A percentile compares a stretch with the other conserved stretches of the same genome.
Conservation (phyloP, 2,888 invertebrate species). For the Drosophila engyochracea region DNA sequence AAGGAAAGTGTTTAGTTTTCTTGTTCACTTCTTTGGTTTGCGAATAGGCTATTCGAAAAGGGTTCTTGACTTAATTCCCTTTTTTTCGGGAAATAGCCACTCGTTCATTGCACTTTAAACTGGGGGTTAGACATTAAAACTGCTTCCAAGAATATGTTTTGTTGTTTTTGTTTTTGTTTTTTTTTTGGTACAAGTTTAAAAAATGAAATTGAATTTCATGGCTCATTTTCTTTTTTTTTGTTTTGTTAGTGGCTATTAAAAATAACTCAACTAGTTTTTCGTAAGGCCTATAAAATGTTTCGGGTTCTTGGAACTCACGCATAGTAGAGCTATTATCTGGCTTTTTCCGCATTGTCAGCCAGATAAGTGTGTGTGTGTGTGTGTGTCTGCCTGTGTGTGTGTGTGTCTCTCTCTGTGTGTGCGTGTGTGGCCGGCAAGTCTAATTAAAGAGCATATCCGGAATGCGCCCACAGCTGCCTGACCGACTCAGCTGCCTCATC, state of each 20-base stretch:
- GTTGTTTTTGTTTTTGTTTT: neutral
- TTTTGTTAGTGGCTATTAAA: slow-evolving; percentile 57
- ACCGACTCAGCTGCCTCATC: too few species aligned
- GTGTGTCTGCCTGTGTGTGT: neutral
- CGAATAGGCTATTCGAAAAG: neutral
- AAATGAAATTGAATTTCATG: slow-evolving; percentile 75
- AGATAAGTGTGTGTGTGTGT: neutral
- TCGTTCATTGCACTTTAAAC: slow-evolving; percentile 61
- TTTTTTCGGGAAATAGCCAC: neutral
- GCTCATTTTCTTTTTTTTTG: slow-evolving; percentile 40
- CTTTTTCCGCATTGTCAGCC: slow-evolving; percentile 59
- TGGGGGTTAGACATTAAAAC: slow-evolving; percentile 23
- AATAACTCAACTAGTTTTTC: slow-evolving; percentile 65
- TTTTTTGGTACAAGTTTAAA: slow-evolving; percentile 1
- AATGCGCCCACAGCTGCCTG: slow-evolving; percentile 46
- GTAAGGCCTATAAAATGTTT: slow-evolving; percentile 61
- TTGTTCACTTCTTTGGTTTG: neutral
- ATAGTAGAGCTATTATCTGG: slow-evolving; percentile 30
- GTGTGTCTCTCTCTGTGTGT: slow-evolving; percentile 3
- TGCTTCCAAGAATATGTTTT: slow-evolving; percentile 60
- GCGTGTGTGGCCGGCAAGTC: slow-evolving; percentile 13
- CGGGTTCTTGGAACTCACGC: slow-evolving; percentile 69
- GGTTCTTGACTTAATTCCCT: slow-evolving; percentile 30
- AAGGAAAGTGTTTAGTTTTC: slow-evolving; percentile 47
- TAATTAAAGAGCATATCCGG: slow-evolving; percentile 60